Conservation (phyloP, 2,888 invertebrate genomes). For the Temnothorax rugatulus region DNA sequence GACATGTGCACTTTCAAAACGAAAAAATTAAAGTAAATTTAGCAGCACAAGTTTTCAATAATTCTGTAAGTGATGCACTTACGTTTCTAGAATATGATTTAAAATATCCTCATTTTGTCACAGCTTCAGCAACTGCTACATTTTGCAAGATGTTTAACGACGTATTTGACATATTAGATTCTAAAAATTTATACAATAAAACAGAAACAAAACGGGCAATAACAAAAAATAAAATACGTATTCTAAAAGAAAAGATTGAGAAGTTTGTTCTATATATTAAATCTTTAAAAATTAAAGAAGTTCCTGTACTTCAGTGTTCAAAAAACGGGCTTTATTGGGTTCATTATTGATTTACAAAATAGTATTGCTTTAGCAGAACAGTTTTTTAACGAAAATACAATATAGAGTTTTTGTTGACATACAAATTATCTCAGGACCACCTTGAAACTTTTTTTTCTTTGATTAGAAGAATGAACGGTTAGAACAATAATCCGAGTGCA, state of each 20-base stretch:
- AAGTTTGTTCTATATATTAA: neutral
- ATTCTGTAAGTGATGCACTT: neutral
- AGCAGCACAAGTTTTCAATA: neutral
- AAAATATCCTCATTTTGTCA: neutral
- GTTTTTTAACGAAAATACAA: neutral
- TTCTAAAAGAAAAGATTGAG: neutral
- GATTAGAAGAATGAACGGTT: neutral
- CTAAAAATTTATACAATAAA: neutral
- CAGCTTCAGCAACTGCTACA: slow-evolving; percentile 1
- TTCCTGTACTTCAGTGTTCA: neutral
- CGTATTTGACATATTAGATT: slow-evolving; percentile 11
- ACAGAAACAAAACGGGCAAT: neutral
- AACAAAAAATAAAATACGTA: neutral
- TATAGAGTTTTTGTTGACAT: neutral
- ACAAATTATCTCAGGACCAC: neutral
- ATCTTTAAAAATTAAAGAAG: neutral
- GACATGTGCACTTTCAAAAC: neutral
- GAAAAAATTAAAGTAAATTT: neutral
- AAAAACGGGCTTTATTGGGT: neutral
- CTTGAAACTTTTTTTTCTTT: neutral
- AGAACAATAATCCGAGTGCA: neutral
- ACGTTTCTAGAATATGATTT: neutral
- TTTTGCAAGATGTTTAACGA: slow-evolving; percentile 18
- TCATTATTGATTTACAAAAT: slow-evolving; percentile 16
- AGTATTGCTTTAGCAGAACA: neutral